Percentiles rank a stretch among this genome's conserved stretches.
Evolutionary conservation across 2,797 vertebrate genomes (phyloP).

Genomic region (Morelia viridis): DNA sequence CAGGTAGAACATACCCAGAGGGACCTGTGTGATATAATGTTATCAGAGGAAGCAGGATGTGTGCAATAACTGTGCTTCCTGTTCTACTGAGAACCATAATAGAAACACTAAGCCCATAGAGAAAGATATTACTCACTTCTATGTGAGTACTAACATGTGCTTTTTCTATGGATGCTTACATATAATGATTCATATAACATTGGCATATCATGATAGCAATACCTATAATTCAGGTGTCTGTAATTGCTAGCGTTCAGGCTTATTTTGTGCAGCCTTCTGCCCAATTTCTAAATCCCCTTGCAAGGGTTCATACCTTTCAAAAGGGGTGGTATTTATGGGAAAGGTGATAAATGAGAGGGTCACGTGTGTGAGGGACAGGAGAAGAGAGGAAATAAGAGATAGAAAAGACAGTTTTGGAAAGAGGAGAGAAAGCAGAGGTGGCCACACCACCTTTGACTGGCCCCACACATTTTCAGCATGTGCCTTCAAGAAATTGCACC

Average conservation of each 20-base stretch:
- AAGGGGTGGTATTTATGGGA: too few relatives aligned
- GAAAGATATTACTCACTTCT: neutral
- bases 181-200: too few relatives aligned
- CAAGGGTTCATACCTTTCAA: too few relatives aligned
- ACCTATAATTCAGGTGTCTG: too few relatives aligned
- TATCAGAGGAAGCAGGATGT: neutral
- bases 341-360: too few relatives aligned
- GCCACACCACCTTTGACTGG: neutral
- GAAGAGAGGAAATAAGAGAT: neutral
- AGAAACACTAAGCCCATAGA: neutral
- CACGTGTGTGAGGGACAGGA: neutral
- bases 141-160: neutral
- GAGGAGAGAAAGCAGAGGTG: neutral
- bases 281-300: too few relatives aligned
- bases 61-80: neutral
- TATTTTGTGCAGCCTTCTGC: too few relatives aligned
- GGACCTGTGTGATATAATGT: too few relatives aligned
- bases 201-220: too few relatives aligned
- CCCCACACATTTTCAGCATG: neutral
- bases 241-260: too few relatives aligned
- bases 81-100: neutral
- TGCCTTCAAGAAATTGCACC: neutral
- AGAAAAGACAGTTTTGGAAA: neutral
- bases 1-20: too few relatives aligned
- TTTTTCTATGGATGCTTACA: too few relatives aligned